Percentiles rank a stretch among this genome's conserved stretches.
Conservation (phyloP, 2,797 vertebrate genomes). For the Alauda arvensis region DNA sequence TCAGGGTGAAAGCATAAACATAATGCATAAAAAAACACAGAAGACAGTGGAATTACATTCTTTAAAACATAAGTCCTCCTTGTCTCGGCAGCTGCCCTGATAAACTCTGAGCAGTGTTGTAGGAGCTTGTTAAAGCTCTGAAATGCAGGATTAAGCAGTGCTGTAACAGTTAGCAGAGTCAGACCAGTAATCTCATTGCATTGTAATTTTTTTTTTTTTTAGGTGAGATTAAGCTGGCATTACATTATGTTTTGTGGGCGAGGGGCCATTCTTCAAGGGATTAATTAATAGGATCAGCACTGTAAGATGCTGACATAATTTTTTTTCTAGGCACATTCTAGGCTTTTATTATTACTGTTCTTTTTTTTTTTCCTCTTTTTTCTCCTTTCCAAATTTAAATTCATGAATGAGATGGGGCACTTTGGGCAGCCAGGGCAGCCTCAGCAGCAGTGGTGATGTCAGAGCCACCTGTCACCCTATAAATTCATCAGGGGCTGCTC, state of each 20-base stretch:
- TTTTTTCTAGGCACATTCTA: neutral
- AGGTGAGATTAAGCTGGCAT: conserved; percentile 38
- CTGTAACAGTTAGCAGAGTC: conserved; percentile 41
- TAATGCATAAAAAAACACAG: neutral
- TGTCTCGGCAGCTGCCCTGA: conserved; percentile 2
- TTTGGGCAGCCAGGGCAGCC: neutral
- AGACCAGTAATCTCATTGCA: conserved; percentile 41
- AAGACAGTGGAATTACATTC: conserved; percentile 27
- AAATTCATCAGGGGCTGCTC: neutral
- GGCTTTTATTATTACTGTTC: neutral
- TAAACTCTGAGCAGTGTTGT: conserved; percentile 6
- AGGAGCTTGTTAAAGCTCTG: conserved; percentile 17
- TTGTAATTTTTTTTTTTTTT: conserved; percentile 3
- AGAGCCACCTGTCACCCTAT: neutral
- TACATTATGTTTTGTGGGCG: conserved; percentile 35
- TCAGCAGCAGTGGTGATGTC: neutral
- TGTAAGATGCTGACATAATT: conserved; percentile 19
- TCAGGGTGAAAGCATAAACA: conserved; percentile 3
- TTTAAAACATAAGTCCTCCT: conserved; percentile 45
- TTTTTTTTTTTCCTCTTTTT: neutral
- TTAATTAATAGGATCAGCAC: conserved; percentile 12
- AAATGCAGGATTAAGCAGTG: conserved; percentile 44
- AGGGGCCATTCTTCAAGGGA: conserved; percentile 29
- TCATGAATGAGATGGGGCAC: neutral
- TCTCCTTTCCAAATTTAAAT: neutral